A percentile compares a stretch with the other conserved stretches of the same genome.
Evolutionary conservation across 2,113 vertebrate species (phyloP).

Genomic region (Cricetomys ansorgei): DNA sequence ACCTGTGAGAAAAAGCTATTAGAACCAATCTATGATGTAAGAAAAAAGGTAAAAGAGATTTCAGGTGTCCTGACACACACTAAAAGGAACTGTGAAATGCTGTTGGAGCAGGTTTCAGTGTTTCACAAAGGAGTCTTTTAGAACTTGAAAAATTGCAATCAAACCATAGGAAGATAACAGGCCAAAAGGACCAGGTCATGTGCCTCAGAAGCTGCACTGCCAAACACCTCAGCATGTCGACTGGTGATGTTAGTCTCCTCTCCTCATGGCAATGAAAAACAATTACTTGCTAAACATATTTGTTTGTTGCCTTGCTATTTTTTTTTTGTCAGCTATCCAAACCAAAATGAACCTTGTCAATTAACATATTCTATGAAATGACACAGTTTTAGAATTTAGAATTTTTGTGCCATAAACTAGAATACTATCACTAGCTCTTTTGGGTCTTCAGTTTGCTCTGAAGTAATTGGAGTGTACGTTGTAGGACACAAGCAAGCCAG

Average conservation of each 20-base stretch:
- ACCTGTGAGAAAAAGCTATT: not conserved
- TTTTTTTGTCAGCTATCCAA: not conserved
- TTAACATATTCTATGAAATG: not conserved
- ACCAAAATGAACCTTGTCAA: not conserved
- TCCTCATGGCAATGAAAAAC: not conserved
- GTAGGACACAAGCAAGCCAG: not conserved
- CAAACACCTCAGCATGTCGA: not conserved
- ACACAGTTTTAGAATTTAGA: not conserved
- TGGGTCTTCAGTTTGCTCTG: not conserved
- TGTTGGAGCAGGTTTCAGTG: not conserved
- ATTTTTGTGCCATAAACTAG: not conserved
- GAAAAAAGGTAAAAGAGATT: not conserved
- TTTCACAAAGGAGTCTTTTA: not conserved
- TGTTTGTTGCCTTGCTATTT: not conserved
- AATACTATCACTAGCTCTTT: not conserved
- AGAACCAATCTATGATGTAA: not conserved
- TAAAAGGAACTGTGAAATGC: not conserved
- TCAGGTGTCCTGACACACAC: not conserved
- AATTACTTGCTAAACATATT: not conserved
- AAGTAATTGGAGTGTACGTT: not conserved
- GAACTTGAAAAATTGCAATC: not conserved
- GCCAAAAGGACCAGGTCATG: not conserved
- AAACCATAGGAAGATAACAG: not conserved
- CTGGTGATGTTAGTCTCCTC: accelerated
- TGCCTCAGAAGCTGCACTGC: not conserved